phyloP scores from a whole-genome alignment of 1,140 invertebrate species.

The Aethina tumida region DNA sequence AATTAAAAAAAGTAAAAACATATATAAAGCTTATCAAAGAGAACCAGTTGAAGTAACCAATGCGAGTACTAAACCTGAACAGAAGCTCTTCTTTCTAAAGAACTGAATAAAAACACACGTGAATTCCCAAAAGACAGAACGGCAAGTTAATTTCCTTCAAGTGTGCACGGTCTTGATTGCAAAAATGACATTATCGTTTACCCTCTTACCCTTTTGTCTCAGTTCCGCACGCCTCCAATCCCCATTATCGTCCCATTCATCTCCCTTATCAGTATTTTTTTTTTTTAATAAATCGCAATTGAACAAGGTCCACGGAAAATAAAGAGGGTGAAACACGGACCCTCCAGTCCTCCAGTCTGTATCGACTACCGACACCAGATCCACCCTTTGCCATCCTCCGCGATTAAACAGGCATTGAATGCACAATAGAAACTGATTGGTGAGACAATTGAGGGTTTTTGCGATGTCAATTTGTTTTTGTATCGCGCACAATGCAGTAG shows the following conservation, averaged over 20 bases:
- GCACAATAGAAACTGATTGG: slow-evolving; percentile 34
- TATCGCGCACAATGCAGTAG: slow-evolving; percentile 28
- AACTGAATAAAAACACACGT: not conserved
- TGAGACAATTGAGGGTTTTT: slow-evolving; percentile 36
- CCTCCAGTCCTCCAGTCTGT: no score
- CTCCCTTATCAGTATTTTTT: no score
- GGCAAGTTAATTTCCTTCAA: slow-evolving; percentile 1
- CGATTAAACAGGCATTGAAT: slow-evolving; percentile 32
- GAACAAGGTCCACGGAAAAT: no score
- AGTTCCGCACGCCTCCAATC: no score
- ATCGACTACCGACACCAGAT: no score
- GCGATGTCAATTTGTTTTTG: slow-evolving; percentile 37
- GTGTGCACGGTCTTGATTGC: no score
- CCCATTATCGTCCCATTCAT: no score
- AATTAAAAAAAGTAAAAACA: not conserved
- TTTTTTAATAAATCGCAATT: no score
- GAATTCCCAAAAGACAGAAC: not conserved
- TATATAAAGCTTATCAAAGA: slow-evolving; percentile 2
- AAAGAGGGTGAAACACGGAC: no score
- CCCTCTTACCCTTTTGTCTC: no score
- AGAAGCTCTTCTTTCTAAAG: not conserved
- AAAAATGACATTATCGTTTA: no score
- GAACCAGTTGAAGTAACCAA: slow-evolving; percentile 2
- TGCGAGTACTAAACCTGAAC: slow-evolving; percentile 1
- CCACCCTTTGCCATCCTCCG: slow-evolving; percentile 25